phyloP scores from a whole-genome alignment of 2,888 invertebrate genomes.

The Heliconius erato region DNA sequence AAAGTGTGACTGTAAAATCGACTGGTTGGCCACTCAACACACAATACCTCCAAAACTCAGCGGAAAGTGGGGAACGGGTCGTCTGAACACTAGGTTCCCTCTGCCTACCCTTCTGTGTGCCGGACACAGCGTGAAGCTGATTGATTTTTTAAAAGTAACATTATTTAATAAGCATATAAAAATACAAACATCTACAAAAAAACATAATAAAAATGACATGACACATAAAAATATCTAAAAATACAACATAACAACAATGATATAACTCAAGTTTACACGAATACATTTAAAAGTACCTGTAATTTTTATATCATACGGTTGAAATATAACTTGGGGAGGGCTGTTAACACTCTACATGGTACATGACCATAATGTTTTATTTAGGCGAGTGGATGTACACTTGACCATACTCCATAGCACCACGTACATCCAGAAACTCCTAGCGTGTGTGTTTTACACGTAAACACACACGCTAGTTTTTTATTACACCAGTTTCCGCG shows the following conservation, averaged over 20 bases:
- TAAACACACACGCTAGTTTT: conserved; percentile 73
- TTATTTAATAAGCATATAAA: too few species aligned
- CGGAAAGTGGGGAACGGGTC: too few species aligned
- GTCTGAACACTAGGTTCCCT: too few species aligned
- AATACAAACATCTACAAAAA: too few species aligned
- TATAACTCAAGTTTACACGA: not conserved
- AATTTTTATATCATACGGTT: not conserved
- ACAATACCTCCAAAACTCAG: too few species aligned
- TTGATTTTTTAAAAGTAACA: too few species aligned
- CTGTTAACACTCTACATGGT: not conserved
- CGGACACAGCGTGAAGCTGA: too few species aligned
- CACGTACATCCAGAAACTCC: conserved; percentile 20
- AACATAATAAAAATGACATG: too few species aligned
- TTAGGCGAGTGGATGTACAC: conserved; percentile 20
- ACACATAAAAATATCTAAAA: not conserved
- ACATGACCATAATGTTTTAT: conserved; percentile 12
- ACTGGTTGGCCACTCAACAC: too few species aligned
- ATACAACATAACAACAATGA: not conserved
- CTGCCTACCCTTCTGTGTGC: too few species aligned
- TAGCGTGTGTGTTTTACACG: conserved; percentile 36
- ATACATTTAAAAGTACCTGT: not conserved
- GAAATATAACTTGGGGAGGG: not conserved
- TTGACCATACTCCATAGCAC: conserved; percentile 5
- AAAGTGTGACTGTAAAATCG: too few species aligned
- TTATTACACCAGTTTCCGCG: conserved; percentile 81